phyloP scores from a whole-genome alignment of 2,113 vertebrate species.

The Etheostoma cragini region DNA sequence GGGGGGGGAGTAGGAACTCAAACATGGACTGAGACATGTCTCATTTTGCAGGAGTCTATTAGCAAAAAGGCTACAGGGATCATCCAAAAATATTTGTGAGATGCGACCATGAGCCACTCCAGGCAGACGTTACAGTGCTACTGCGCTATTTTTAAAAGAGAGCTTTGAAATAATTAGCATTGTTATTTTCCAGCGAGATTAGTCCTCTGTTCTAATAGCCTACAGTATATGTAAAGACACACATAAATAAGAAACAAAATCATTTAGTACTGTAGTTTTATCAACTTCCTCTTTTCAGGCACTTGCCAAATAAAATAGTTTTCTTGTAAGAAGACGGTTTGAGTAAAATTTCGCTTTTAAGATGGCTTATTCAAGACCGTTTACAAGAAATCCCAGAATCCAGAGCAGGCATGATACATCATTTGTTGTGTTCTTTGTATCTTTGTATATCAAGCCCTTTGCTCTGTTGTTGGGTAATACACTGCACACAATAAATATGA shows the following conservation, averaged over 20 bases:
- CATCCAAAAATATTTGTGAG: neutral
- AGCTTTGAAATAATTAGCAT: neutral
- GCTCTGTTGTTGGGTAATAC: conserved; percentile 32
- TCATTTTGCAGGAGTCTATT: neutral
- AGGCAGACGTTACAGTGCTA: neutral
- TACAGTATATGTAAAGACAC: neutral
- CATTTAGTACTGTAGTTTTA: neutral
- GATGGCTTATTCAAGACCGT: neutral
- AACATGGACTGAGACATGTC: neutral
- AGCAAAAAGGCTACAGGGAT: neutral
- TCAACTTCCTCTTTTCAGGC: neutral
- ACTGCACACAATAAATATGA: neutral
- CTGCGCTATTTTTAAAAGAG: conserved; percentile 1
- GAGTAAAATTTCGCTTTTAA: neutral
- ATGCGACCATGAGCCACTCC: neutral
- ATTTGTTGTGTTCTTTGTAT: too few relatives aligned
- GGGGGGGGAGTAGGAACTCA: too few relatives aligned
- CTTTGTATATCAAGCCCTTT: conserved; percentile 39
- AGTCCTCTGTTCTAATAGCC: neutral
- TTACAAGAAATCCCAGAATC: conserved; percentile 10
- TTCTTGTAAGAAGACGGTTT: neutral
- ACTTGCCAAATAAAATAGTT: neutral
- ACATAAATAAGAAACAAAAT: neutral
- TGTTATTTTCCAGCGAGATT: neutral
- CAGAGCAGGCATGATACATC: conserved; percentile 21